phyloP scores from a whole-genome alignment of 2,888 invertebrate species.

The Watsonalla binaria region DNA sequence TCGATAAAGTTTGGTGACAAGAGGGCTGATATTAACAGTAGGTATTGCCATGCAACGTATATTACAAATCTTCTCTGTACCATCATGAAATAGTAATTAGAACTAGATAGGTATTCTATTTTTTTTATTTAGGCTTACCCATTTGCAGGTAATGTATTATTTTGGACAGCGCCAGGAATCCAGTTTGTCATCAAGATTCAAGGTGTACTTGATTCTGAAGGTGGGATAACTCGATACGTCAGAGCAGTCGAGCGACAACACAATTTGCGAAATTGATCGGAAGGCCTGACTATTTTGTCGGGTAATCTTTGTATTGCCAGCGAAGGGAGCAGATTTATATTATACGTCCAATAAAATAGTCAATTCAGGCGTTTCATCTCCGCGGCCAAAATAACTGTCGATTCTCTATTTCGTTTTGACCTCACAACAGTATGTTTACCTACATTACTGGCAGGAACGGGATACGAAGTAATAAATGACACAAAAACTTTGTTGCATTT shows the following conservation, averaged over 20 bases:
- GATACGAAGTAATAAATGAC: too few species aligned
- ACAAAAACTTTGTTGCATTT: too few species aligned
- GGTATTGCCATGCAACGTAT: too few species aligned
- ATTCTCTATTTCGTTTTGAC: conserved; percentile 2
- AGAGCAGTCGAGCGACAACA: conserved; percentile 36
- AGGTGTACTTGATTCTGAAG: conserved; percentile 36
- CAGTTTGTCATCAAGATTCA: conserved; percentile 50
- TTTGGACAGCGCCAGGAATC: conserved; percentile 34
- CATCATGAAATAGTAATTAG: too few species aligned
- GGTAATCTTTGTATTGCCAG: conserved; percentile 51
- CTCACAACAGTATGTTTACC: neutral
- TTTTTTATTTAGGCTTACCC: too few species aligned
- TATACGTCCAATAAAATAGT: conserved; percentile 10
- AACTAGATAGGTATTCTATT: too few species aligned
- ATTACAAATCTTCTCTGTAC: too few species aligned
- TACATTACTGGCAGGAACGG: too few species aligned
- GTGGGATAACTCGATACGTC: conserved; percentile 44
- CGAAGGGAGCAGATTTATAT: conserved; percentile 23
- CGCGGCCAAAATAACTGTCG: neutral
- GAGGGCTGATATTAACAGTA: too few species aligned
- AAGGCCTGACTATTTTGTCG: conserved; percentile 49
- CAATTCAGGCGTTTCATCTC: conserved; percentile 5
- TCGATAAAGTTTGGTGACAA: too few species aligned
- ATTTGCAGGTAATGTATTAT: conserved; percentile 3
- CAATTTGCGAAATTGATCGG: conserved; percentile 61